These are phyloP conservation scores for Isurus oxyrinchus DNA, from an alignment of 2,113 vertebrate genomes.

Conservation along the genomic window DNA sequence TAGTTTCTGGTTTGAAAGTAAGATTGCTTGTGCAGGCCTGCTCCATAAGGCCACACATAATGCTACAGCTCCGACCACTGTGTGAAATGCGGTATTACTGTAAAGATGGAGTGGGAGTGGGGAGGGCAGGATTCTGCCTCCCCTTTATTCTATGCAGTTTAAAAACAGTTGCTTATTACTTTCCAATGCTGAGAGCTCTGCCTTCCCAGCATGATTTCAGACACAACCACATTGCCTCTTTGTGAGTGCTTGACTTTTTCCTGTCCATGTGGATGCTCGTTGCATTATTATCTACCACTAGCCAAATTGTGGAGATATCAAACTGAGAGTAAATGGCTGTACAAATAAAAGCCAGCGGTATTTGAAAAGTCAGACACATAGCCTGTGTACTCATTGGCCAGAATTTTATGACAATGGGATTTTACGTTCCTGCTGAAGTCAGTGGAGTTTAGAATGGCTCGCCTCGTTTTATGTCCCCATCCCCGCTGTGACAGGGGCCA, in stretches of 20 bases:
- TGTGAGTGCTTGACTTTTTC: neutral
- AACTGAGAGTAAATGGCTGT: neutral
- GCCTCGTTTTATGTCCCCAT: too few relatives aligned
- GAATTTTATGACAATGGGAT: too few relatives aligned
- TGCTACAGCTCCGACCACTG: neutral
- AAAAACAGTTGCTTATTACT: neutral
- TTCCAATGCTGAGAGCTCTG: neutral
- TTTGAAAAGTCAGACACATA: neutral
- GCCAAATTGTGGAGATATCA: neutral
- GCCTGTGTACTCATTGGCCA: neutral
- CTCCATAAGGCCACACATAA: neutral
- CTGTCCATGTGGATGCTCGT: neutral
- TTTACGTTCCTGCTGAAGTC: too few relatives aligned
- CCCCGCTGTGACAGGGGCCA: too few relatives aligned
- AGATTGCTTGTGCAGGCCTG: neutral
- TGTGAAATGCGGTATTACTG: constrained; percentile 16
- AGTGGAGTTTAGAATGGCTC: too few relatives aligned
- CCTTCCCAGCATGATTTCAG: neutral
- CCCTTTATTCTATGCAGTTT: neutral
- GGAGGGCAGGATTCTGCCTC: neutral
- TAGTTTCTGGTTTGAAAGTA: neutral
- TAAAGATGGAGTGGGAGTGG: neutral
- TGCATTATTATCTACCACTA: neutral
- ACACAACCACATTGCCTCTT: neutral
- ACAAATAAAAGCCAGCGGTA: neutral